Base-by-base conservation (phyloP, 2,888 invertebrate species). In the Syritta pipiens region DNA sequence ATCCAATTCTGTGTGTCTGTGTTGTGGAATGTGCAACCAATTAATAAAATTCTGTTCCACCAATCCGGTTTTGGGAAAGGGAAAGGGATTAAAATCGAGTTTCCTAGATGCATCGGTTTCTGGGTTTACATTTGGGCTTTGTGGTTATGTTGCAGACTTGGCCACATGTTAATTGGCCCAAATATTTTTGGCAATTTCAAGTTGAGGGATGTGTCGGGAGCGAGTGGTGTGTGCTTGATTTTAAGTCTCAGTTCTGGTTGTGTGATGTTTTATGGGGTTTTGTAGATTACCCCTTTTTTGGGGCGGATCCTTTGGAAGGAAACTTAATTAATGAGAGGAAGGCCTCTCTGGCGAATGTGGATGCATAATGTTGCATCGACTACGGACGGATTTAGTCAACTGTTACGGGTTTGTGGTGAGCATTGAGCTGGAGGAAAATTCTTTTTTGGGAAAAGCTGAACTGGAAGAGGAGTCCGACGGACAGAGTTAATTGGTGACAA, bases 11-110 rank as follows among this genome's bases (percentile, higher is more conserved):
- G n/a, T 17, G 14, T 55, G 12, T 14, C 12, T 2, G 10, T 19
- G 6, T 24, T 24, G 5, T 12, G 44, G 24, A 28, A 28, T n/a
- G 12, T 42, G 14, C 4, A 9, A 42, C 49, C 63, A 65, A 72
- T 65, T 72, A 63, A 72, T 65, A 49, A 65, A 72, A 55, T 24
- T 26, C 12, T 65, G 53, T 46, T 32, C 32, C 57, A 26, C 26
- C 22, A 4, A 48, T 62, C 30, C 17, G 40, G 32, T 20, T 28
- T 32, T 40, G 12, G 20, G 28, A 7, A n/a, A 17, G 17, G n/a
- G 51, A 10, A 69, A 32, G 10, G 35, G 60, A 46, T 62, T 60
- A 12, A 26, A 49, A 40, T 37, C 32, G 48, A 28, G 17, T 14
- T 40, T 24, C n/a, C 60, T 12, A 19, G 35, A 35, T 48, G 32